A percentile compares a stretch with the other conserved stretches of the same genome.
phyloP scores from a whole-genome alignment of 2,888 invertebrate species.

The Habrosyne pyritoides region DNA sequence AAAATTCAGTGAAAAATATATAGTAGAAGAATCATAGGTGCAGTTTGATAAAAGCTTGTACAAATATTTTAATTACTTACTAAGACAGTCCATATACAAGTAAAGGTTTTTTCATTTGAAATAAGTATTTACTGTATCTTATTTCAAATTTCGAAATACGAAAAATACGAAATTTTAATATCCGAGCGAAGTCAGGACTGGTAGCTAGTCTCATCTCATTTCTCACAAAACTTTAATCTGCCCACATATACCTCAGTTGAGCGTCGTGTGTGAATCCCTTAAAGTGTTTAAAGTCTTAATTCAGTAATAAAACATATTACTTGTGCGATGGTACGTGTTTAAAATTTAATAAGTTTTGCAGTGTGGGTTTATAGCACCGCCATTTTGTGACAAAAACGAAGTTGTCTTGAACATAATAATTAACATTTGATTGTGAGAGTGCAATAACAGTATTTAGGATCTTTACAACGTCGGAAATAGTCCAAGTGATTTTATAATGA shows the following conservation, averaged over 20 bases:
- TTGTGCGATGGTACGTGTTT: slow-evolving; percentile 46
- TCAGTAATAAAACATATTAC: slow-evolving; percentile 56
- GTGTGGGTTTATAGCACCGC: slow-evolving; percentile 28
- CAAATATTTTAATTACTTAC: no score
- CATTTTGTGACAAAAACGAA: slow-evolving; percentile 12
- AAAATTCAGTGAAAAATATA: no score
- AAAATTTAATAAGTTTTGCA: slow-evolving; percentile 51
- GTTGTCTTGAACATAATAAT: neutral
- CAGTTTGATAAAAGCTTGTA: no score
- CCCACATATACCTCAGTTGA: neutral
- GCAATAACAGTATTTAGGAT: neutral
- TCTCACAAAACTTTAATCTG: neutral
- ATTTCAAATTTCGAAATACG: no score
- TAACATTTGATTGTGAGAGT: neutral
- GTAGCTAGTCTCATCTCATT: neutral
- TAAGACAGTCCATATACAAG: neutral
- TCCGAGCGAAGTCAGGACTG: neutral
- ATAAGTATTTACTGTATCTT: no score
- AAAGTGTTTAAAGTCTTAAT: slow-evolving; percentile 19
- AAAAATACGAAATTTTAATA: neutral
- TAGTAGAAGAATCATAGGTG: no score
- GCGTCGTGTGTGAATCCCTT: neutral
- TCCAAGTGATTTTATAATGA: no score
- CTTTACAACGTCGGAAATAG: neutral
- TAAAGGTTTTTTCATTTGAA: no score